Evolutionary conservation across 2,888 invertebrate genomes (phyloP).

Genomic region (Antheraea yamamai): DNA sequence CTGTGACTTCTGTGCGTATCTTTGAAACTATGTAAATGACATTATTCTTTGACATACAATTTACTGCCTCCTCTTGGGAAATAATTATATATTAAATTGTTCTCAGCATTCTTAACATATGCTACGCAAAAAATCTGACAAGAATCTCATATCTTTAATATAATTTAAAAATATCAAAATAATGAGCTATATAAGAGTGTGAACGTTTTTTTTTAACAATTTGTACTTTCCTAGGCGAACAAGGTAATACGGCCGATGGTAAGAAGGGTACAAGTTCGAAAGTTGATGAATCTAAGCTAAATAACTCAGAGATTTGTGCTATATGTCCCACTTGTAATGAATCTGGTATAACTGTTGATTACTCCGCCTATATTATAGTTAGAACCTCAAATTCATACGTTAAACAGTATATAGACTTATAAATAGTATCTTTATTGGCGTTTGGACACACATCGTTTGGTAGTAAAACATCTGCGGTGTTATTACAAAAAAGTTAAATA

Average conservation of each 20-base stretch:
- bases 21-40: too few relatives aligned
- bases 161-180: background rate
- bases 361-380: background rate
- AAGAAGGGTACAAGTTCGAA: conserved; percentile 17
- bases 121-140: too few relatives aligned
- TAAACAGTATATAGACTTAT: background rate
- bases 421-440: background rate
- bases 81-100: too few relatives aligned
- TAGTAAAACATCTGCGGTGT: background rate
- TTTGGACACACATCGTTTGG: background rate
- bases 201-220: background rate
- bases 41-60: too few relatives aligned
- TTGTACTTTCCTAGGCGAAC: conserved; percentile 11
- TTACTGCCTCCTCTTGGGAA: too few relatives aligned
- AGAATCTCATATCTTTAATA: too few relatives aligned
- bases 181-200: background rate
- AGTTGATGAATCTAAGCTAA: conserved; percentile 13
- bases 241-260: conserved; percentile 2
- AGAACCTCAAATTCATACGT: background rate
- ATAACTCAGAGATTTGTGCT: conserved; percentile 34
- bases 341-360: conserved; percentile 31
- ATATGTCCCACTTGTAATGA: conserved; percentile 40
- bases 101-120: too few relatives aligned
- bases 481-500: too few relatives aligned
- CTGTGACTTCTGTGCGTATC: too few relatives aligned